Evolutionary conservation across 2,888 invertebrate genomes (phyloP).

Genomic region (Macropis europaea): DNA sequence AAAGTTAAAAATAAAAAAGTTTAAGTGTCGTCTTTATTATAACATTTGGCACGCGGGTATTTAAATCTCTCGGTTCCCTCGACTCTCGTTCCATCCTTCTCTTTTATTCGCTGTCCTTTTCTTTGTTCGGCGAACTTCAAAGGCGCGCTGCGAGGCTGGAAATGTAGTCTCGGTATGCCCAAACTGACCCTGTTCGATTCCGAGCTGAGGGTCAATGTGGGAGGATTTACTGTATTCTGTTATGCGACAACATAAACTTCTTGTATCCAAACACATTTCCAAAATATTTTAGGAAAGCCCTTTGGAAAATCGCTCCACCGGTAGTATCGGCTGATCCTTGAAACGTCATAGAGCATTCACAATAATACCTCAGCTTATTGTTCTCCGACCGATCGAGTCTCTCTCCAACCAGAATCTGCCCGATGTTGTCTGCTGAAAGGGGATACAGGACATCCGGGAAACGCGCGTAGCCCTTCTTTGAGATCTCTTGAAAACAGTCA

Average conservation of each 20-base stretch:
- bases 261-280: constrained; percentile 82
- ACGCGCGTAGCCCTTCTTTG: constrained; percentile 76
- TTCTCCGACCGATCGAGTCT: constrained; percentile 82
- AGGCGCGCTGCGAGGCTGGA: no score
- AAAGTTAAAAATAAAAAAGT: no score
- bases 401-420: constrained; percentile 82
- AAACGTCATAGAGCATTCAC: constrained; percentile 80
- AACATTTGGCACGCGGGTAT: no score
- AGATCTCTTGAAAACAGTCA: constrained; percentile 37
- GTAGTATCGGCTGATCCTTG: constrained; percentile 83
- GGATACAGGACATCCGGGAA: constrained; percentile 83
- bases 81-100: no score
- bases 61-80: no score
- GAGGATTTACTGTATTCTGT: constrained; percentile 81
- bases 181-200: neutral
- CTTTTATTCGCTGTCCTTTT: no score
- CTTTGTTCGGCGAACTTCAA: no score
- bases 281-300: constrained; percentile 84
- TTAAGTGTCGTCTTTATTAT: no score
- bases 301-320: constrained; percentile 82
- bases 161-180: no score
- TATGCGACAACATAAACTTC: constrained; percentile 80
- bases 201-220: constrained; percentile 67
- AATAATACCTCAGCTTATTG: constrained; percentile 79
- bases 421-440: constrained; percentile 82